Base-by-base conservation (phyloP, 2,888 invertebrate genomes). In the Chrysotoxum bicinctum region DNA sequence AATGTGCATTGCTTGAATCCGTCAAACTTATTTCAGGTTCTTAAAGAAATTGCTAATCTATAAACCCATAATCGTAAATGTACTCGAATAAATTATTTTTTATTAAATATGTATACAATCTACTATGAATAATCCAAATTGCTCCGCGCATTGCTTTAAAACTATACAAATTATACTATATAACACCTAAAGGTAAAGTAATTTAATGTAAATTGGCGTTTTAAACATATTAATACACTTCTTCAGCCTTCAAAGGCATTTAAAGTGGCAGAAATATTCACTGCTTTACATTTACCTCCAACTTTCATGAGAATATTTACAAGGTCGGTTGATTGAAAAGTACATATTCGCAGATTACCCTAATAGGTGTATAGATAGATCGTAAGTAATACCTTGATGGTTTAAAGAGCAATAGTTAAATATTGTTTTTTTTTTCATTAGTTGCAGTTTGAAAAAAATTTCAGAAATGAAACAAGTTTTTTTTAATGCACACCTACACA, bases 221-320 rank as follows among this genome's bases (percentile, higher is more conserved):
- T 37, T 52, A n/a, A 52, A 50, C 12, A n/a, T 50, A 52, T 52
- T 50, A 37, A 52, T 68, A 37, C 37, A 68, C 35, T 37, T 68
- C 21, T 6, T 12, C 16, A 37, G 19, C 16, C 30, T 37, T 50
- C 16, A 35, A 37, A 12, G n/a, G 50, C 19, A 37, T 5, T 50
- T 58, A 9, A 21, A 45, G 26, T 23, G 40, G 32, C 23, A n/a
- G 16, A 50, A 40, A 35, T 52, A 12, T 21, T 37, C 16, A 35
- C n/a, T n/a, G 21, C 23, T 23, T 37, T 52, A 26, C 52, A 35
- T 35, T 66, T 21, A 21, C 45, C 5, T 50, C 10, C 16, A 37
- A 52, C 23, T 52, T 68, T 52, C 3, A 68, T 68, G 37, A 10
- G 14, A 68, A 26, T 16, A 35, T 10, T 35, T 56, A 35, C 52